Evolutionary conservation across 2,888 invertebrate species (phyloP).

Genomic region (Ditula angustiorana): DNA sequence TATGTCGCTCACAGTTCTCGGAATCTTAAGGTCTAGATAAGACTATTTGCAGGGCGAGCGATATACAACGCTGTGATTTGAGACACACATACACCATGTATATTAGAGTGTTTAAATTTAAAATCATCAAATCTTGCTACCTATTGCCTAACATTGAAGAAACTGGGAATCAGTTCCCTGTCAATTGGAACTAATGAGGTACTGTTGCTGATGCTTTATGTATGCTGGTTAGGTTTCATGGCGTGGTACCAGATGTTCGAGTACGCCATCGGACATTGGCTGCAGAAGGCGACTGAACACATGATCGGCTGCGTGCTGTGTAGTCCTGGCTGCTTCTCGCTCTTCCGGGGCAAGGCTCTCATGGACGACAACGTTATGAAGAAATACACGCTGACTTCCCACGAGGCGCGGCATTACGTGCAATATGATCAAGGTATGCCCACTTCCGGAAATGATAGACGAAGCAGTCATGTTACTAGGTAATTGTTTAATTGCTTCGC

Average conservation of each 20-base stretch:
- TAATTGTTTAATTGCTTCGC: neutral
- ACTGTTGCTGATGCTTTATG: too few relatives aligned
- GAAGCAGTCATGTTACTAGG: neutral
- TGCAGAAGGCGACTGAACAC: slow-evolving; percentile 96
- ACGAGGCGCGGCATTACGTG: slow-evolving; percentile 93
- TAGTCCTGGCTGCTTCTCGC: slow-evolving; percentile 96
- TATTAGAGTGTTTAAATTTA: too few relatives aligned
- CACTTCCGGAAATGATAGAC: neutral
- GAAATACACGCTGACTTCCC: slow-evolving; percentile 92
- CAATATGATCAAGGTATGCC: slow-evolving; percentile 94
- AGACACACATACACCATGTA: too few relatives aligned
- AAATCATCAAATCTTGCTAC: too few relatives aligned
- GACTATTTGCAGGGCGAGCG: too few relatives aligned
- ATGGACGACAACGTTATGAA: slow-evolving; percentile 97
- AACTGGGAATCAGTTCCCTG: too few relatives aligned
- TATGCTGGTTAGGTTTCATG: slow-evolving; percentile 88
- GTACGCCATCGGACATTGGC: slow-evolving; percentile 96
- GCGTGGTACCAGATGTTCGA: slow-evolving; percentile 96
- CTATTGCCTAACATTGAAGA: too few relatives aligned
- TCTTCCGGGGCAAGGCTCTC: slow-evolving; percentile 94
- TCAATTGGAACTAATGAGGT: too few relatives aligned
- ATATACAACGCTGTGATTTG: too few relatives aligned
- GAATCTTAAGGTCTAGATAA: too few relatives aligned
- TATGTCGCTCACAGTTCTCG: too few relatives aligned
- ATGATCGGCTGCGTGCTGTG: slow-evolving; percentile 96